Base-by-base conservation (phyloP, 1,140 invertebrate genomes). In the Brachionus asplanchnoidis region DNA sequence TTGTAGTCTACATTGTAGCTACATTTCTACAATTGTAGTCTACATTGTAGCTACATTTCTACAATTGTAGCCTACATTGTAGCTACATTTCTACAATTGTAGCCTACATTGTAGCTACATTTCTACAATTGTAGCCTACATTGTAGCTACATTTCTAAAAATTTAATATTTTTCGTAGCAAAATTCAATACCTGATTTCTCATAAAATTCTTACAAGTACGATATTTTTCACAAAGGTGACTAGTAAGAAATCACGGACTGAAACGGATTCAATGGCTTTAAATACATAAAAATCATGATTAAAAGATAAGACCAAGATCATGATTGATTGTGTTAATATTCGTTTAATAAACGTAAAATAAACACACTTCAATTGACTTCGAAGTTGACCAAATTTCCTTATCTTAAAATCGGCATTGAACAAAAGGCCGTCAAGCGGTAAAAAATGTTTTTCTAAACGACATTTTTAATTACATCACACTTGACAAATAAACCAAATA, bases 401-500 rank as follows among this genome's bases (percentile, higher is more conserved):
- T 73, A 73, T 73, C 68, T 73, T 23, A 42, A 23, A 68, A 68
- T 68, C 66, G 32, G 26, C n/a, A 32, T 2, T 20, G 20, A 75
- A 75, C 6, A 44, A 75, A 42, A 75, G n/a, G 9, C 40, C 70
- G 70, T 5, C 20, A 23, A 42, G 36, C 40, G 32, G 32, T 44
- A 42, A 42, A 42, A 75, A 42, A 44, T 44, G 17, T 77, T 36
- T 12, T 77, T 20, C 23, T 6, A 50, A 50, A 50, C 26, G 40
- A 50, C 73, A 77, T 50, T 77, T 28, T 36, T 77, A 77, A 77
- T 77, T 77, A 28, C 73, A 77, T 77, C 73, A 77, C 73, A 77
- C 44, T 77, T 77, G 20, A 50, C 73, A 77, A 77, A 77, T 32
- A 77, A 26, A 50, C 17, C 5, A 14, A 77, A 32, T 26, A 40